Evolutionary conservation across 2,113 vertebrate genomes (phyloP).

Genomic region (Forbesichthys agassizii): DNA sequence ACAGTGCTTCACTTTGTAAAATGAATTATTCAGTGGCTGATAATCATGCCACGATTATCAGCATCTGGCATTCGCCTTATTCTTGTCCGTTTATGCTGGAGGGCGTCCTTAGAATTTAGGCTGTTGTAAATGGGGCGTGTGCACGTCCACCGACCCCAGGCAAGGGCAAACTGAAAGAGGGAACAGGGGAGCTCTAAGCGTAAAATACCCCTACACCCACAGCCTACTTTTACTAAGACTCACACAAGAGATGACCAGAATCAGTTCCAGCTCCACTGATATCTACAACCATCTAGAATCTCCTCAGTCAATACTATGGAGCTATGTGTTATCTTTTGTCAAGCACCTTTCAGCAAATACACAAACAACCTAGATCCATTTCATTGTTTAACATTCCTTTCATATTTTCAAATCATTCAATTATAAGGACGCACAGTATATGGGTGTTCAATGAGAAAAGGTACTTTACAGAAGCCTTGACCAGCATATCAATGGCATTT

Average conservation of each 20-base stretch:
- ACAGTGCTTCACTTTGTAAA: neutral
- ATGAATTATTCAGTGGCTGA: conserved; percentile 19
- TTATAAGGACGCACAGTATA: conserved; percentile 15
- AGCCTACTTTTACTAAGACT: conserved; percentile 62
- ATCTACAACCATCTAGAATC: conserved; percentile 27
- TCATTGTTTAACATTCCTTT: conserved; percentile 5
- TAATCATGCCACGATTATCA: conserved; percentile 13
- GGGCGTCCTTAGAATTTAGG: conserved; percentile 24
- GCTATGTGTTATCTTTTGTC: neutral
- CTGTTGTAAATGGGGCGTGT: conserved; percentile 50
- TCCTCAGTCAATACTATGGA: conserved; percentile 17
- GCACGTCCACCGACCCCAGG: conserved; percentile 47
- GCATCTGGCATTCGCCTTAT: conserved; percentile 22
- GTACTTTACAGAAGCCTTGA: conserved; percentile 41
- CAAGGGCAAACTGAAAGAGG: conserved; percentile 51
- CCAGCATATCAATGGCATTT: conserved; percentile 20
- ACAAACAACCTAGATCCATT: too few species aligned
- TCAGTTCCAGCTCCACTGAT: conserved; percentile 26
- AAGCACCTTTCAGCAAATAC: neutral
- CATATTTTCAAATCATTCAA: conserved; percentile 12
- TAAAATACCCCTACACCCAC: conserved; percentile 1
- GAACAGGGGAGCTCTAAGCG: conserved; percentile 15
- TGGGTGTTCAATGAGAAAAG: conserved; percentile 23
- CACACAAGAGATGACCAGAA: conserved; percentile 36
- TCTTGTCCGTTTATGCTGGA: conserved; percentile 27